Percentiles rank a stretch among this genome's conserved stretches.
Conservation (phyloP, 2,888 invertebrate genomes). For the Cephus pygmeus region DNA sequence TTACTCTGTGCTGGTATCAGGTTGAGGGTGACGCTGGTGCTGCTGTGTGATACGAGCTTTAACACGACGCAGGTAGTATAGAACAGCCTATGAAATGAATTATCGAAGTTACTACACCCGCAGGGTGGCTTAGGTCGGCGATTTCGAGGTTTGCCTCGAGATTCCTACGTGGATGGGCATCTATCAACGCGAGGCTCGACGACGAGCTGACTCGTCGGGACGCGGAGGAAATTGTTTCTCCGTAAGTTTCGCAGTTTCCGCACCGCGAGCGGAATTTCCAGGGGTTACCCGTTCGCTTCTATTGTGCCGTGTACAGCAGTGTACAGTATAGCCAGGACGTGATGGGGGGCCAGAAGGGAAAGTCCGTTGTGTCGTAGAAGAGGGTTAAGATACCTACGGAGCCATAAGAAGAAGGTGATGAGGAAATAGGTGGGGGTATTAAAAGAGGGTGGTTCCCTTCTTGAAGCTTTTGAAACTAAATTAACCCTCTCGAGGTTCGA, state of each 20-base stretch:
- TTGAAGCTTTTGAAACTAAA: not conserved
- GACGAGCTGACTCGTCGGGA: conserved; percentile 21
- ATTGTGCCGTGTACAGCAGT: not conserved
- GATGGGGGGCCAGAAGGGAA: not conserved
- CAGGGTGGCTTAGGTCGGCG: conserved; percentile 13
- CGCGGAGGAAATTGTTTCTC: not conserved
- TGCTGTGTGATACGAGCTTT: not conserved
- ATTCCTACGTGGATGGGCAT: conserved; percentile 22
- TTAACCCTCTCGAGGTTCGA: not conserved
- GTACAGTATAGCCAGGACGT: not conserved
- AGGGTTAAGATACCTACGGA: not conserved
- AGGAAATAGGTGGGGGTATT: not conserved
- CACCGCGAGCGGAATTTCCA: not conserved
- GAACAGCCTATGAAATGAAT: not conserved
- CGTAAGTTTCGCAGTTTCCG: not conserved
- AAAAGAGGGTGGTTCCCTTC: not conserved
- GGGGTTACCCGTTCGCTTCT: not conserved
- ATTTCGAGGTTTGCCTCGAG: conserved; percentile 18
- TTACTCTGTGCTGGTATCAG: not conserved
- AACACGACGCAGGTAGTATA: not conserved
- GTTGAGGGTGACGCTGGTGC: not conserved
- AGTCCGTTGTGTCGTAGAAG: not conserved
- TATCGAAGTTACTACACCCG: conserved; percentile 11
- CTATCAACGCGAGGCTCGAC: conserved; percentile 18
- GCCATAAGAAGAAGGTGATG: not conserved